A percentile compares a stretch with the other conserved stretches of the same genome.
Conservation (phyloP, 2,113 vertebrate species). For the Elachura formosa region DNA sequence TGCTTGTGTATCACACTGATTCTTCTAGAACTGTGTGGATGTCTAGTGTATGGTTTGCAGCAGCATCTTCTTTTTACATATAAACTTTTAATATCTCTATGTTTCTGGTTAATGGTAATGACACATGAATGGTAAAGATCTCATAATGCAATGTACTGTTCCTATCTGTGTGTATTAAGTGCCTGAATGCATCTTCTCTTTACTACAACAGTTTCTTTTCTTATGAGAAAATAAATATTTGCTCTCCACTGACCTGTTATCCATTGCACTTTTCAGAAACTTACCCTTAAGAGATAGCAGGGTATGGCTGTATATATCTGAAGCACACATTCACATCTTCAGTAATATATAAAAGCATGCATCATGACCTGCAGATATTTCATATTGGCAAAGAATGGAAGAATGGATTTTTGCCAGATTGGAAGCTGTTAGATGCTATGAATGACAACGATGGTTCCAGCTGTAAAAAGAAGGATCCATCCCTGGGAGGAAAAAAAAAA, state of each 20-base stretch:
- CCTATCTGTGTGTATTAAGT: neutral
- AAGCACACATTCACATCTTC: neutral
- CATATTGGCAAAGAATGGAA: neutral
- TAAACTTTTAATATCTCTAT: neutral
- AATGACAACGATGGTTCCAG: neutral
- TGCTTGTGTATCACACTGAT: neutral
- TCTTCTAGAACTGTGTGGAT: neutral
- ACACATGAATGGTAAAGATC: neutral
- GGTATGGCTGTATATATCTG: neutral
- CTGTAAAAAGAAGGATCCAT: no score
- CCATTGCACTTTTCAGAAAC: neutral
- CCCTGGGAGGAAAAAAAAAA: neutral
- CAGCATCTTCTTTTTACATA: neutral
- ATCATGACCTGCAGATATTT: neutral
- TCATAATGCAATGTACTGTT: neutral
- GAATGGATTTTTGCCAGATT: neutral
- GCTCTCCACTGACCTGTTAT: neutral
- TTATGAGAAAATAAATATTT: neutral
- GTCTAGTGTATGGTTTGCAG: neutral
- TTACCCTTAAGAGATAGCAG: neutral
- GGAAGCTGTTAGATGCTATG: neutral
- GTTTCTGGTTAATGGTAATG: neutral
- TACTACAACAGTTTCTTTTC: neutral
- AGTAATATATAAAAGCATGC: neutral
- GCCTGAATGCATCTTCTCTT: neutral